Base-by-base conservation (phyloP, 2,113 vertebrate genomes). In the Sorex araneus region DNA sequence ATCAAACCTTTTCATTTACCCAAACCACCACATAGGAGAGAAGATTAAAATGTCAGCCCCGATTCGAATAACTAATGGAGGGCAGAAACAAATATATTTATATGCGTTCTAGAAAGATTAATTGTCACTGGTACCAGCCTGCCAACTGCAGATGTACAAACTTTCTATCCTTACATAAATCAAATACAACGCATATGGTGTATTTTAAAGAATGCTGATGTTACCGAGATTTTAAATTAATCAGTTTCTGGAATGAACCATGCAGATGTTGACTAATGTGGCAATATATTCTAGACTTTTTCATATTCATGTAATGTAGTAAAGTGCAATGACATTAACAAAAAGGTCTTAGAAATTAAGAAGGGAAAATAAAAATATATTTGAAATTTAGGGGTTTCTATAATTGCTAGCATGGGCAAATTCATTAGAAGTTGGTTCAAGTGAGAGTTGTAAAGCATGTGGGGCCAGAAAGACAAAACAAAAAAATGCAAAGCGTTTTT, bases 31-130 rank as follows among this genome's bases (percentile, higher is more conserved):
- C 43, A 94, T 69, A 96, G 94, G 83, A 93, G 89, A 81, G 90
- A 95, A 97, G 98, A 98, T 98, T 97, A 98, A 98, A 98, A 97
- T 94, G 94, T 91, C 96, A 98, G 92, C 71, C 76, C 95, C 84
- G 93, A 96, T 97, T 98, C 97, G 97, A 98, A 97, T 97, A 98
- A 98, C 97, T 98, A 98, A 98, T 97, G 94, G 93, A 94, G 78
- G 93, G 94, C 92, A 95, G 93, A 96, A 94, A 91, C 57, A 97
- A 94, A 95, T 95, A 96, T 84, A 96, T 94, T 94, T 95, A 90
- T n/a, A 43, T 15, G 36, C 75, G 96, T 97, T 96, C 92, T 45
- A 87, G 92, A 89, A 97, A 97, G 85, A 98, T 97, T 96, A 97
- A 97, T 96, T 97, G 96, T 93, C 95, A 92, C 94, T 95, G 85